Evolutionary conservation across 2,888 invertebrate genomes (phyloP).

Genomic region (Drosophila nigritarsus): DNA sequence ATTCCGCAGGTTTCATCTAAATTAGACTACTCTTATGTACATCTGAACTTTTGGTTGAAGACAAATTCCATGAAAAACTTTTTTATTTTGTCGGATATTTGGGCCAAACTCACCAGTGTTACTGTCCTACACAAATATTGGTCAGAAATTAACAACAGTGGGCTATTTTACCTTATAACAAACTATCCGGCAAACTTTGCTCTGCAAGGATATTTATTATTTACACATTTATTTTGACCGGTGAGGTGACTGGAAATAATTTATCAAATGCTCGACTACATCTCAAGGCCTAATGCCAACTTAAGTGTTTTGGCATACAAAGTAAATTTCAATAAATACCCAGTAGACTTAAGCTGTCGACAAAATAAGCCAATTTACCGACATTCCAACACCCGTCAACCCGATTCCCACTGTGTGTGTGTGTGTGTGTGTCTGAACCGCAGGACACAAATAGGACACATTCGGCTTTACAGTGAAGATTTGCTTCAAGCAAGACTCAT

Average conservation of each 20-base stretch:
- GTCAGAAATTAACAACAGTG: neutral
- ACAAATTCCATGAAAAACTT: neutral
- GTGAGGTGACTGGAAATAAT: slow-evolving; percentile 22
- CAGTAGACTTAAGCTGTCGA: slow-evolving; percentile 75
- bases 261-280: slow-evolving; percentile 39
- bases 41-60: neutral
- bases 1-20: neutral
- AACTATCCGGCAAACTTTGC: neutral
- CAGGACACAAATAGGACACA: slow-evolving; percentile 59
- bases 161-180: neutral
- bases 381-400: slow-evolving; percentile 30
- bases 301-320: slow-evolving; percentile 73
- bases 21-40: neutral
- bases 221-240: slow-evolving; percentile 10
- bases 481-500: slow-evolving; percentile 69
- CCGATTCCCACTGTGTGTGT: neutral
- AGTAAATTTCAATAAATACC: slow-evolving; percentile 79
- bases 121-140: neutral
- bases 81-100: neutral
- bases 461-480: slow-evolving; percentile 41
- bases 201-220: neutral
- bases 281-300: slow-evolving; percentile 55
- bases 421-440: slow-evolving; percentile 45
- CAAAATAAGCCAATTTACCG: slow-evolving; percentile 77
- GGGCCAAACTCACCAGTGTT: neutral